Conservation (phyloP, 2,797 vertebrate genomes). For the Cryptoprocta ferox region DNA sequence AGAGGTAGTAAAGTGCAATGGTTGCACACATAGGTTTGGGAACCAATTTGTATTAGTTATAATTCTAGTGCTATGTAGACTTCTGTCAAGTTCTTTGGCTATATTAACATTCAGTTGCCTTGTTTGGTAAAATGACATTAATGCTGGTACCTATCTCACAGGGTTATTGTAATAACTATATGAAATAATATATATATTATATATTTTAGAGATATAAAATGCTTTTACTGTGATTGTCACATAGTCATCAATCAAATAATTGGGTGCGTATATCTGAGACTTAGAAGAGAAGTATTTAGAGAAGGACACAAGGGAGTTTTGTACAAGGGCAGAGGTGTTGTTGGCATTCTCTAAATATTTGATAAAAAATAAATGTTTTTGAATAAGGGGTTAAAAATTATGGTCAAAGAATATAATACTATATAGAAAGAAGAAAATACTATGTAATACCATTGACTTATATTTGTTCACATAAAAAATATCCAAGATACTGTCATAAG, state of each 20-base stretch:
- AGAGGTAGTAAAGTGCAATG: not conserved
- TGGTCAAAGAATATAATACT: not conserved
- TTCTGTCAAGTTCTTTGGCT: not conserved
- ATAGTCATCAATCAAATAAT: not conserved
- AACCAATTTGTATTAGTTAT: not conserved
- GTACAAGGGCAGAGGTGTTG: not conserved
- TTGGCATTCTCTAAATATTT: not conserved
- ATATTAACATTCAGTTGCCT: not conserved
- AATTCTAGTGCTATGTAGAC: not conserved
- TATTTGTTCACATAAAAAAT: not conserved
- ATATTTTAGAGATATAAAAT: not conserved
- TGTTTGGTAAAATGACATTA: not conserved
- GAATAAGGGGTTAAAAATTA: conserved; percentile 13
- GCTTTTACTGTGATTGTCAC: not conserved
- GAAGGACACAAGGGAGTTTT: not conserved
- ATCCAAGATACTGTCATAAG: not conserved
- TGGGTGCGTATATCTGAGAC: not conserved
- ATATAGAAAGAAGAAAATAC: not conserved
- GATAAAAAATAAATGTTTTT: not conserved
- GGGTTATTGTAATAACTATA: not conserved
- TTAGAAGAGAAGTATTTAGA: not conserved
- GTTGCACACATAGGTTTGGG: not conserved
- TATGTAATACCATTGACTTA: not conserved
- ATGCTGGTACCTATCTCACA: not conserved
- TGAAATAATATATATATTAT: not conserved